Evolutionary conservation across 2,113 vertebrate genomes (phyloP), one percentile per base, ranked within the genome.

Genomic region (Asarcornis scutulata): DNA sequence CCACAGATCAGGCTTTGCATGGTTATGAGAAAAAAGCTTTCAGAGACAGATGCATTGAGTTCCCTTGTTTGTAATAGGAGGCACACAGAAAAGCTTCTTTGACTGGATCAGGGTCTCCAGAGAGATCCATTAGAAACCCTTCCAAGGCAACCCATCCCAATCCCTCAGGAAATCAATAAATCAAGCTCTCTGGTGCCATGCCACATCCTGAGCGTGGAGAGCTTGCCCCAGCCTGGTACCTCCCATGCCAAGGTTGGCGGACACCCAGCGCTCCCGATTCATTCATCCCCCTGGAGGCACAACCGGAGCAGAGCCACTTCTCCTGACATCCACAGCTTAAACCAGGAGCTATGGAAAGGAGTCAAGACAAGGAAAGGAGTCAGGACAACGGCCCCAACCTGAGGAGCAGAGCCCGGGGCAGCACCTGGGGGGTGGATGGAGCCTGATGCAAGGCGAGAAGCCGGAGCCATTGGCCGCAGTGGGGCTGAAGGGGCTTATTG

Each of bases 401-500:
- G 56, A 27, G 69, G 93, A 66, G 3, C 34, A 75, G 69, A 92
- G 56, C 62, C 71, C 32, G 0, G 1, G 3, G 52, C 31, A 46
- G 40, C 22, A 7, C 40, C 58, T 16, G 62, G 53, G 6, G 13
- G 25, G 5, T 16, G 22, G n/a, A 38, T 17, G 38, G 68, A 77
- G 55, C 46, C 62, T 83, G n/a, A 76, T 0, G 0, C 2, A 0
- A 83, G 88, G 68, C 91, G 42, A 91, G 36, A 50, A 50, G 16
- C 26, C 16, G 10, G 62, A 40, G 25, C 62, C 62, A 73, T 58
- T 71, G 0, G 64, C 3, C 60, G 71, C 0, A 0, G 34, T 8
- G 0, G 32, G 69, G 84, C 81, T 91, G 74, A 95, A 92, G 66
- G 1, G 89, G 82, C 58, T 83, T 44, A 96, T 76, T 96, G 96